Percentiles rank a stretch among this genome's conserved stretches.
These are phyloP conservation scores for Suncus etruscus DNA, from an alignment of 2,113 vertebrate genomes.

Conservation along the genomic window DNA sequence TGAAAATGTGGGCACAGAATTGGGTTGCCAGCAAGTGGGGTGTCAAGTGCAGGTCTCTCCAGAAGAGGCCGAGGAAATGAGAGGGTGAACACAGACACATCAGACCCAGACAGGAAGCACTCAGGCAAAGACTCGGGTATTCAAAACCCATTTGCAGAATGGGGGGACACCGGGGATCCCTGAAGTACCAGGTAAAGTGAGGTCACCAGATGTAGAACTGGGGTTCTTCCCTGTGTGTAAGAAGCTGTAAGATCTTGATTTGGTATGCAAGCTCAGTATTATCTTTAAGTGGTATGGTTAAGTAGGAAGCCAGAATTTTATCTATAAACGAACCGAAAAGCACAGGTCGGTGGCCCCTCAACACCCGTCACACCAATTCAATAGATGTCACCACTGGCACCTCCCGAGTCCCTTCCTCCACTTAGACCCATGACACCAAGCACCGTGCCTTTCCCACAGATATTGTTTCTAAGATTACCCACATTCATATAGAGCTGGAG, in stretches of 20 bases:
- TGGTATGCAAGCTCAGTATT: background rate
- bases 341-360: background rate
- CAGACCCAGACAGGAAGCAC: too few relatives aligned
- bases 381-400: background rate
- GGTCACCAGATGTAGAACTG: background rate
- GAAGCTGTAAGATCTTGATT: constrained; percentile 32
- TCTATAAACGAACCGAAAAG: constrained; percentile 32
- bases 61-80: background rate
- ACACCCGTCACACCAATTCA: background rate
- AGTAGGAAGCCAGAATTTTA: background rate
- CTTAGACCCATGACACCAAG: background rate
- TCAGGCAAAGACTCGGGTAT: background rate
- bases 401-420: background rate
- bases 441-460: background rate
- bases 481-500: background rate
- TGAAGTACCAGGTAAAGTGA: background rate
- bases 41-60: background rate
- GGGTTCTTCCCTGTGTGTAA: background rate
- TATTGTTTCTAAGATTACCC: background rate
- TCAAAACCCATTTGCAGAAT: background rate
- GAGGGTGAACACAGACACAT: background rate
- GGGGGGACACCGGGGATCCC: background rate
- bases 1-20: background rate
- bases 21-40: background rate
- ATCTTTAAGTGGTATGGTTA: constrained; percentile 24